Evolutionary conservation across 2,113 vertebrate species (phyloP).

Genomic region (Emberiza fucata): DNA sequence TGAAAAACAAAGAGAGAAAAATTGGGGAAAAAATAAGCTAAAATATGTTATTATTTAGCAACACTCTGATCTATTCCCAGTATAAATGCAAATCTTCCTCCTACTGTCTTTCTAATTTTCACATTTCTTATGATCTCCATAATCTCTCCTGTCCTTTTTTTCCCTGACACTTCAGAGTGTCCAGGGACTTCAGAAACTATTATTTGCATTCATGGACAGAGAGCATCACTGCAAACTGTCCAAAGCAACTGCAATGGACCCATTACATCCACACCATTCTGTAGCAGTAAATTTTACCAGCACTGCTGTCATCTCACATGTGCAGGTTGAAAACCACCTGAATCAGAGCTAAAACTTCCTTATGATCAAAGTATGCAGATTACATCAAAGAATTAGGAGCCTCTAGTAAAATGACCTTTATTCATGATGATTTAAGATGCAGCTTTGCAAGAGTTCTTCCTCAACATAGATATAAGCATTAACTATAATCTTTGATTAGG

Average conservation of each 20-base stretch:
- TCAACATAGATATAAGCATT: background rate
- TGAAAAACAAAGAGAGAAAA: constrained; percentile 21
- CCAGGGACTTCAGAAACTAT: background rate
- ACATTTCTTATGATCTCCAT: background rate
- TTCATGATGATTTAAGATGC: background rate
- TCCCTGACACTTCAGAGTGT: background rate
- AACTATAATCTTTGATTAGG: background rate
- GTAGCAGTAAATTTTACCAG: background rate
- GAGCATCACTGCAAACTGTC: background rate
- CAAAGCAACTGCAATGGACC: background rate
- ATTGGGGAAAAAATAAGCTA: background rate
- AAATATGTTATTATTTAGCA: background rate
- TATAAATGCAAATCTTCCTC: background rate
- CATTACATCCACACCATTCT: rapidly evolving
- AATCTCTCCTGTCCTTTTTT: background rate
- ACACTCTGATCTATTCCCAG: background rate
- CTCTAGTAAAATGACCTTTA: background rate
- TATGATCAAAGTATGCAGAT: background rate
- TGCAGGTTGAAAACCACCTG: background rate
- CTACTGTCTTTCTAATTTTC: background rate
- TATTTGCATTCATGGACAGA: background rate
- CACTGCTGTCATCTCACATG: background rate
- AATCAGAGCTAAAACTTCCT: background rate
- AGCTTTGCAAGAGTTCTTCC: background rate
- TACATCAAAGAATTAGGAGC: background rate